phyloP scores from a whole-genome alignment of 2,113 vertebrate genomes.

The Phrynocephalus versicolor region DNA sequence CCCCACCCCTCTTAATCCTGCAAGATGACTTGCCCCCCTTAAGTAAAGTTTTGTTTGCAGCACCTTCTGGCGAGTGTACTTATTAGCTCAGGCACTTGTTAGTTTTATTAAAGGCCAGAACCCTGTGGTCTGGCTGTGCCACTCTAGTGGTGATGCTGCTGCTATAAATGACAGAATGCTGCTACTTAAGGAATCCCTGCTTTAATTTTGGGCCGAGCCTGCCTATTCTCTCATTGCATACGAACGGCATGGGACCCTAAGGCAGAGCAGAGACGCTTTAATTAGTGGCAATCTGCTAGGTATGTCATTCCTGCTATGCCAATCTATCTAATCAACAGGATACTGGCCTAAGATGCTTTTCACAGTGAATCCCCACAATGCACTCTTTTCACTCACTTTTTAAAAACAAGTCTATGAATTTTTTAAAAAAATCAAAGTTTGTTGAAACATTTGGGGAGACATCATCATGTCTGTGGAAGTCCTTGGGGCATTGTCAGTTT shows the following conservation, averaged over 20 bases:
- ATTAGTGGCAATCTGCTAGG: too few species aligned
- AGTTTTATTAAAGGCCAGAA: too few species aligned
- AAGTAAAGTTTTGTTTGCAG: not conserved
- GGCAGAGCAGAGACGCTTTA: too few species aligned
- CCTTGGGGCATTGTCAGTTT: slow-evolving; percentile 22
- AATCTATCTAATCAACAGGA: slow-evolving; percentile 10
- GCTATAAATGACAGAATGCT: too few species aligned
- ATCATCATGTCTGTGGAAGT: slow-evolving; percentile 18
- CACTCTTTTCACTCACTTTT: not conserved
- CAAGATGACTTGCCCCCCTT: not conserved
- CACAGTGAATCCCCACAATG: slow-evolving; percentile 30
- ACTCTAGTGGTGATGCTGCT: too few species aligned
- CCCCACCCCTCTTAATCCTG: not conserved
- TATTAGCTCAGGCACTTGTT: too few species aligned
- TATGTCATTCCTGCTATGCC: not conserved
- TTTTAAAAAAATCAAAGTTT: not conserved
- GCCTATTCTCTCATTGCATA: too few species aligned
- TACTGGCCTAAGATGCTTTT: not conserved
- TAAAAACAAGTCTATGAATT: not conserved
- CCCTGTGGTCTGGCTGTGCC: too few species aligned
- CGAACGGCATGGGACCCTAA: too few species aligned
- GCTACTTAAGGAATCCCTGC: too few species aligned
- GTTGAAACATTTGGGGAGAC: slow-evolving; percentile 23
- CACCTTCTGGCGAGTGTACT: not conserved
- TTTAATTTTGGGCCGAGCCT: too few species aligned